Conservation (phyloP, 2,797 vertebrate genomes). For the Spea hammondii region DNA sequence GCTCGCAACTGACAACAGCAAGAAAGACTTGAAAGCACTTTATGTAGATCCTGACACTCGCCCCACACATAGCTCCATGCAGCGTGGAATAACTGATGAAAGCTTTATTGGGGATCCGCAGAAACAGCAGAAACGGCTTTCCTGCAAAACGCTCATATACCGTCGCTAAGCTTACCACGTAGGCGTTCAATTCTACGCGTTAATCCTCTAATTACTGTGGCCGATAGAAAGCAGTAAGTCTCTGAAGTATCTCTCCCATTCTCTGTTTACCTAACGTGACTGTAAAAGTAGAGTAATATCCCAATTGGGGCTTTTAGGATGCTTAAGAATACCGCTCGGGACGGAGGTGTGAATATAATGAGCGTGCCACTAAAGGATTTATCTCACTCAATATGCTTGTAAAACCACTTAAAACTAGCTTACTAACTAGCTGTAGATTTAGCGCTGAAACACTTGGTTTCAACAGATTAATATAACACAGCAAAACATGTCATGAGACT, state of each 20-base stretch:
- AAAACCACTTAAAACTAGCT: not conserved
- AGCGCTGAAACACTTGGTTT: not conserved
- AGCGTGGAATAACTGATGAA: slow-evolving; percentile 6
- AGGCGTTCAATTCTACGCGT: not conserved
- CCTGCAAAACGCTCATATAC: not conserved
- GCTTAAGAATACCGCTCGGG: not conserved
- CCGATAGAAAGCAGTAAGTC: slow-evolving; percentile 5
- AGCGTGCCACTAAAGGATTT: not conserved
- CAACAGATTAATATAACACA: not conserved
- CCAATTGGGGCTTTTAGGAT: not conserved
- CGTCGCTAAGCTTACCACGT: slow-evolving; percentile 1
- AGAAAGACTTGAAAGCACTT: not conserved
- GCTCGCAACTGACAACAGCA: not conserved
- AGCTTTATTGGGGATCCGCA: not conserved
- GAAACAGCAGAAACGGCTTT: not conserved
- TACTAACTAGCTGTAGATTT: not conserved
- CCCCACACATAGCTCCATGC: not conserved
- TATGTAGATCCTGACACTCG: not conserved
- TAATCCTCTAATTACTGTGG: slow-evolving; percentile 26
- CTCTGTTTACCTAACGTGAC: not conserved
- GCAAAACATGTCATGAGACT: not conserved
- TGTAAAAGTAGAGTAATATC: not conserved
- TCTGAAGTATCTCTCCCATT: not conserved
- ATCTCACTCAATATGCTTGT: not conserved
- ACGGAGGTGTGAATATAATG: not conserved